Percentiles rank a stretch among this genome's conserved stretches.
phyloP scores from a whole-genome alignment of 2,797 vertebrate genomes.

The Periophthalmus magnuspinnatus region DNA sequence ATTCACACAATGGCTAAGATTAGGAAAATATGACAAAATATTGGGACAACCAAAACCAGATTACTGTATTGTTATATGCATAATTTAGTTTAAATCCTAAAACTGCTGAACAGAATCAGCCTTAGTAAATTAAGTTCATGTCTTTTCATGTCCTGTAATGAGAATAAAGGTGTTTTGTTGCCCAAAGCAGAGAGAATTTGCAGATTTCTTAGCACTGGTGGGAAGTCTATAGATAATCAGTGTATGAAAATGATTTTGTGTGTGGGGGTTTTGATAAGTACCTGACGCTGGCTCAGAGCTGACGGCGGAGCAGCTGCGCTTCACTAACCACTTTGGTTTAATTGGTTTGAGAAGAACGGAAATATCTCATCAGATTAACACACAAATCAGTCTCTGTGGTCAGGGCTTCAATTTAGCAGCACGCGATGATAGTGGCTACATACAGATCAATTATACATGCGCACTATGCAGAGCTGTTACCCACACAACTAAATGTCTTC shows the following conservation, averaged over 20 bases:
- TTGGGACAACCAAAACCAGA: no score
- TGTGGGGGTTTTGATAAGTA: background rate
- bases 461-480: background rate
- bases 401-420: conserved; percentile 5
- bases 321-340: conserved; percentile 33
- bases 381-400: conserved; percentile 15
- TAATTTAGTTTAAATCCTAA: background rate
- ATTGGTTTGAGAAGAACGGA: conserved; percentile 33
- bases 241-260: background rate
- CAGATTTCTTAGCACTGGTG: background rate
- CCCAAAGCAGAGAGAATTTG: conserved; percentile 4
- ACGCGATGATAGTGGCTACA: background rate
- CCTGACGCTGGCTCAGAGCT: background rate
- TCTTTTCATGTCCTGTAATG: conserved; percentile 7
- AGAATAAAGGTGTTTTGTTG: conserved; percentile 1
- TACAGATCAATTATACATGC: background rate
- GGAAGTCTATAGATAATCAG: background rate
- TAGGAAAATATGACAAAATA: no score
- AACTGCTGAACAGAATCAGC: background rate
- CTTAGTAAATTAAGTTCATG: background rate
- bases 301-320: background rate
- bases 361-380: conserved; percentile 31
- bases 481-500: background rate
- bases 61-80: no score
- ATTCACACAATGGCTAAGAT: no score